Conservation (phyloP, 2,113 vertebrate genomes). For the Malurus alboscapulatus region DNA sequence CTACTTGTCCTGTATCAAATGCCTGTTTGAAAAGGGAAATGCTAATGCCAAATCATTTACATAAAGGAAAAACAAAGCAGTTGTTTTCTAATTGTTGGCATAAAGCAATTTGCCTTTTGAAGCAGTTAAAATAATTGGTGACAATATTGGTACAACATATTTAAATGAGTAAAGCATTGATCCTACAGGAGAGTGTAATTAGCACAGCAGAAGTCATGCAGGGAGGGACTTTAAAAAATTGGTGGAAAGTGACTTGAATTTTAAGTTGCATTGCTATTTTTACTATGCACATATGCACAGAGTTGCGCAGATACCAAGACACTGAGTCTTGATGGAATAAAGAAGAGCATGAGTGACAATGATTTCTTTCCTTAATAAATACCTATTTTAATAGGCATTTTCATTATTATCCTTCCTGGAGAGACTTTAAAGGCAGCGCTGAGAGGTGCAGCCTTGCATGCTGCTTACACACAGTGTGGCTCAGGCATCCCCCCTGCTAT, state of each 20-base stretch:
- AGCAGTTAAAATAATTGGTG: conserved; percentile 31
- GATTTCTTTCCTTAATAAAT: not conserved
- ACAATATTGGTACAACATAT: conserved; percentile 35
- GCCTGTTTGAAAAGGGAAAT: conserved; percentile 26
- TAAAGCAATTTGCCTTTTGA: conserved; percentile 27
- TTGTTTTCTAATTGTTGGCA: not conserved
- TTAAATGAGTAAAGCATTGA: conserved; percentile 32
- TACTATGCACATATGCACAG: not conserved
- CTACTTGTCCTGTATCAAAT: not conserved
- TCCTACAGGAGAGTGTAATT: conserved; percentile 14
- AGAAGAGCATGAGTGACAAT: not conserved
- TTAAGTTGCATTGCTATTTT: not conserved
- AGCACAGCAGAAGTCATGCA: not conserved
- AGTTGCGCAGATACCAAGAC: not conserved
- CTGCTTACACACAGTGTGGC: fast-evolving
- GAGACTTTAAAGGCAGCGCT: not conserved
- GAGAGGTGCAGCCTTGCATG: not conserved
- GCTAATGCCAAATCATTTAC: conserved; percentile 17
- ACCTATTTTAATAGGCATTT: not conserved
- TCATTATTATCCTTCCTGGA: not conserved
- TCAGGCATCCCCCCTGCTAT: fast-evolving
- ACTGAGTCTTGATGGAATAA: not conserved
- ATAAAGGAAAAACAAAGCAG: conserved; percentile 26
- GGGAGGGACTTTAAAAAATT: not conserved
- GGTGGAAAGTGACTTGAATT: conserved; percentile 2